Conservation (phyloP, 2,113 vertebrate genomes). For the Cairina moschata region DNA sequence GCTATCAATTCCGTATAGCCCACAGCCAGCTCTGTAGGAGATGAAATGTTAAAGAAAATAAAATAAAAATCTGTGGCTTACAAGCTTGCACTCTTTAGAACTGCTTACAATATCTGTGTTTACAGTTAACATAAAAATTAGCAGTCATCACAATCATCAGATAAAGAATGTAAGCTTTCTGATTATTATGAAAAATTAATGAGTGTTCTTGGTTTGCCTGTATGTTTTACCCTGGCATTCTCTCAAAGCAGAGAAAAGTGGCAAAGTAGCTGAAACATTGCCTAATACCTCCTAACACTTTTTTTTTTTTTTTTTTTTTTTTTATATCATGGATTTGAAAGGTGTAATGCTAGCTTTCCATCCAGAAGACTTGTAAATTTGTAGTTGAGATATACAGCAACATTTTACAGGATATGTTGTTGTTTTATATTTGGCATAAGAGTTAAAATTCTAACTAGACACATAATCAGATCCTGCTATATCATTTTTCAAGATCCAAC, state of each 20-base stretch:
- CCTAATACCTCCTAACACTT: background rate
- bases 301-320: no score
- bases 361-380: background rate
- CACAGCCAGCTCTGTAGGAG: constrained; percentile 81
- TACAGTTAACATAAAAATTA: background rate
- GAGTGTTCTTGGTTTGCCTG: background rate
- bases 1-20: constrained; percentile 97
- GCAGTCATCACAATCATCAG: background rate
- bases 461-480: background rate
- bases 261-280: background rate
- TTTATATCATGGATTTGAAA: background rate
- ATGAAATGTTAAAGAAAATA: constrained; percentile 39
- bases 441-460: background rate
- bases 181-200: background rate
- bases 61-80: constrained; percentile 5
- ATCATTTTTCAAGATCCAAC: background rate
- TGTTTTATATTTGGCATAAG: background rate
- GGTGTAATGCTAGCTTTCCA: background rate
- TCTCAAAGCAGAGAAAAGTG: background rate
- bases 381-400: background rate
- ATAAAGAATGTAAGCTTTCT: background rate
- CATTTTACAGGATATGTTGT: background rate
- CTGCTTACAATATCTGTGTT: background rate
- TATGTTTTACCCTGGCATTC: background rate
- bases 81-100: background rate